phyloP scores from a whole-genome alignment of 2,113 vertebrate genomes.

The Elephas maximus region DNA sequence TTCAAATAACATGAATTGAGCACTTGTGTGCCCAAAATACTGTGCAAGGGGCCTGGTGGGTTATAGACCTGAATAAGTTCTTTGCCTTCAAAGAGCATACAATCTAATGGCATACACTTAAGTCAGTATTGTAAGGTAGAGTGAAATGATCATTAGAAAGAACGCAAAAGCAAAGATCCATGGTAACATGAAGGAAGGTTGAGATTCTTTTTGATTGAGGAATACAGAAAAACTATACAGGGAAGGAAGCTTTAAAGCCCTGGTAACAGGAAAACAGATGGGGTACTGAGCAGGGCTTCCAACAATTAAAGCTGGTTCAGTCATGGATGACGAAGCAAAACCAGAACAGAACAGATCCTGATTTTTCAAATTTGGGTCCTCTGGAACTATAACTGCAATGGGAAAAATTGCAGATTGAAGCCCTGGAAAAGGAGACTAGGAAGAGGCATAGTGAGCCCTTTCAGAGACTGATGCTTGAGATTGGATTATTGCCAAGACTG shows the following conservation, averaged over 20 bases:
- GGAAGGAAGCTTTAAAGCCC: not conserved
- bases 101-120: not conserved
- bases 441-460: too few relatives aligned
- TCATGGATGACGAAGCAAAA: too few relatives aligned
- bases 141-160: not conserved
- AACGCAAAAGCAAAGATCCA: not conserved
- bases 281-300: not conserved
- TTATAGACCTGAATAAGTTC: not conserved
- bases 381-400: too few relatives aligned
- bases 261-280: not conserved
- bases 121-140: not conserved
- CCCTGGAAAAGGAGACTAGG: too few relatives aligned
- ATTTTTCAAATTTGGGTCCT: too few relatives aligned
- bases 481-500: too few relatives aligned
- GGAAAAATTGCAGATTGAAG: too few relatives aligned
- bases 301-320: too few relatives aligned
- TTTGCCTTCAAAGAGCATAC: not conserved
- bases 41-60: not conserved
- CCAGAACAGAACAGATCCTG: too few relatives aligned
- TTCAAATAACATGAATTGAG: not conserved
- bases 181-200: not conserved
- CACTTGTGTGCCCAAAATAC: not conserved
- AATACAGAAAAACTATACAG: not conserved
- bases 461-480: too few relatives aligned
- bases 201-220: not conserved